Conservation (phyloP, 2,888 invertebrate species). For the Apocheima hispidaria region DNA sequence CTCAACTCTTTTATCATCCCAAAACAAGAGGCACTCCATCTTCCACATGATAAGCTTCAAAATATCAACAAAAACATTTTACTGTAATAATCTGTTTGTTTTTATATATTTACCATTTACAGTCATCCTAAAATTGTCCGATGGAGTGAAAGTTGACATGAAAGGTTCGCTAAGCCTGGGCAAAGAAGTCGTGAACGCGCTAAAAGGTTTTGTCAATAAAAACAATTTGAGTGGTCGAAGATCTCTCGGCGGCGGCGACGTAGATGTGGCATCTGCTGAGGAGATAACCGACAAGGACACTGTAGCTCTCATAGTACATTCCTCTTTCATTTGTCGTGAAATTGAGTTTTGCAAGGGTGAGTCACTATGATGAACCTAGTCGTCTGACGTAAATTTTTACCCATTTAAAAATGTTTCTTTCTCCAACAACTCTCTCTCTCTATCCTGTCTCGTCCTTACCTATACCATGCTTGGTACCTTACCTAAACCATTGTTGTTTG, state of each 20-base stretch:
- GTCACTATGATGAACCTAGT: background rate
- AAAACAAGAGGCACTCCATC: no score
- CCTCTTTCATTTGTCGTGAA: constrained; percentile 3
- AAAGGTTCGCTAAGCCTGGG: constrained; percentile 12
- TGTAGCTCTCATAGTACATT: constrained; percentile 6
- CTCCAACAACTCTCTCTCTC: no score
- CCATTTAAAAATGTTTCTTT: no score
- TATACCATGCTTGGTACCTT: no score
- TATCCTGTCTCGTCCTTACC: no score
- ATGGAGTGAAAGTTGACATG: constrained; percentile 13
- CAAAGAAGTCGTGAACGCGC: constrained; percentile 6
- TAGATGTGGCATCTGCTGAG: background rate
- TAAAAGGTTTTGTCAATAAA: background rate
- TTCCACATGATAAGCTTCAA: no score
- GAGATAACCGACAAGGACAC: constrained; percentile 3
- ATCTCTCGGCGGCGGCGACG: background rate
- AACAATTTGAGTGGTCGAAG: background rate
- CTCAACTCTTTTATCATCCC: no score
- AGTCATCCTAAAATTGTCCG: background rate
- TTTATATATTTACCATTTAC: background rate
- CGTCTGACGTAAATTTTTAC: no score
- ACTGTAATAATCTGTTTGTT: background rate
- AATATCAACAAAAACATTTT: background rate
- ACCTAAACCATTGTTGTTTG: no score
- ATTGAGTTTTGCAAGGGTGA: constrained; percentile 12